These are phyloP conservation scores for Stegostoma tigrinum DNA, from an alignment of 2,113 vertebrate species.

Conservation along the genomic window DNA sequence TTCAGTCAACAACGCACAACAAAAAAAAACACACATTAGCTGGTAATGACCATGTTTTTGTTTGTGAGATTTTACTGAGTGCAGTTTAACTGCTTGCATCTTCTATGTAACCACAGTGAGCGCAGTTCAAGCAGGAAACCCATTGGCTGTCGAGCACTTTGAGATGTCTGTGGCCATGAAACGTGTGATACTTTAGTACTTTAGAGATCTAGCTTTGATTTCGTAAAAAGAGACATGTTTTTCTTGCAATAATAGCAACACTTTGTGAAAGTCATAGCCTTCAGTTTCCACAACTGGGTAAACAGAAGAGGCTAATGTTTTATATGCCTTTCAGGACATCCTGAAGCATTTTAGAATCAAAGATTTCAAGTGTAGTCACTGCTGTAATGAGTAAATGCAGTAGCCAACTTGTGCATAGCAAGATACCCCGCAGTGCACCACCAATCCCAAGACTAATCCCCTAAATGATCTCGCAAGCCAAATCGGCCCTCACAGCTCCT, in stretches of 20 bases:
- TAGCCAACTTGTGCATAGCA: not conserved
- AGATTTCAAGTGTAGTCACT: not conserved
- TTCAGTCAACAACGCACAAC: not conserved
- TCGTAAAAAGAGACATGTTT: not conserved
- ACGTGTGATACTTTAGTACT: not conserved
- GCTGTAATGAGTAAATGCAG: not conserved
- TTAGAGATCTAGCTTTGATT: not conserved
- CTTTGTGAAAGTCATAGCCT: not conserved
- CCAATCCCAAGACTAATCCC: too few relatives aligned
- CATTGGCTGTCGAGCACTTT: not conserved
- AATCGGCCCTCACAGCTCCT: too few relatives aligned
- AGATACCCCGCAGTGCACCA: too few relatives aligned
- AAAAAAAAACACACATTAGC: not conserved
- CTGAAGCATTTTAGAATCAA: not conserved
- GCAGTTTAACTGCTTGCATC: not conserved
- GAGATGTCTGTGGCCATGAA: not conserved
- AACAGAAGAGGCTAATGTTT: not conserved
- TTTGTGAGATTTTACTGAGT: not conserved
- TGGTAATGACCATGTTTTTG: not conserved
- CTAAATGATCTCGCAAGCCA: too few relatives aligned
- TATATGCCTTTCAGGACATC: not conserved
- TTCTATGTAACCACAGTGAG: not conserved
- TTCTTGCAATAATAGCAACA: not conserved
- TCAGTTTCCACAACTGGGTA: not conserved
- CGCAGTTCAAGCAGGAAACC: not conserved